Evolutionary conservation across 2,113 vertebrate species (phyloP).

Genomic region (Uria aalge): DNA sequence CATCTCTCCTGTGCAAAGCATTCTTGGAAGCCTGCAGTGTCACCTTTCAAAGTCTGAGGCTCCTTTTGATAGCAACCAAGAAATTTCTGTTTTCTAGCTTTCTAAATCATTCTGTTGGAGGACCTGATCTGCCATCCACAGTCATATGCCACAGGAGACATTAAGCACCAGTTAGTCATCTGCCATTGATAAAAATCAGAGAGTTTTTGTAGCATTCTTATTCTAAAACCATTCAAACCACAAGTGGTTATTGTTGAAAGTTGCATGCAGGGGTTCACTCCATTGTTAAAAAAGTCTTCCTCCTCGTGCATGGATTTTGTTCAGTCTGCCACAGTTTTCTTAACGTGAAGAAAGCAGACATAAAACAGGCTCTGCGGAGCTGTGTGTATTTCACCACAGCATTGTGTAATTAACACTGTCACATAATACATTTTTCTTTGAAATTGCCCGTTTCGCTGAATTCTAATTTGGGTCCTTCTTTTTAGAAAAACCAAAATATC

Average conservation of each 20-base stretch:
- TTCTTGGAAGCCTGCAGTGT: background rate
- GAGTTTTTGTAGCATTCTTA: background rate
- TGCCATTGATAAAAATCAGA: background rate
- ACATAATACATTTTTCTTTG: background rate
- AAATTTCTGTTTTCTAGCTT: background rate
- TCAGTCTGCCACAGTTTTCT: background rate
- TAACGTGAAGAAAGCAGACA: background rate
- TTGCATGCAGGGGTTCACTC: background rate
- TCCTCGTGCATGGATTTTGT: background rate
- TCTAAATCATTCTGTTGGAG: background rate
- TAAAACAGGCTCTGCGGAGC: background rate
- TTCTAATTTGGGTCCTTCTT: background rate
- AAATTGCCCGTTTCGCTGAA: background rate
- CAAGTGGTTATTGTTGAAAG: slow-evolving; percentile 2
- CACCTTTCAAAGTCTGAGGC: background rate
- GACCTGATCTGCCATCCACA: background rate
- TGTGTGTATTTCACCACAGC: background rate
- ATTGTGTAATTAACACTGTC: background rate
- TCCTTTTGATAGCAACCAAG: background rate
- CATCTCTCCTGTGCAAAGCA: background rate
- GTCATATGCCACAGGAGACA: background rate
- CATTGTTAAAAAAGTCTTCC: background rate
- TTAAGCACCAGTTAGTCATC: background rate
- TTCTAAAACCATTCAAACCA: background rate
- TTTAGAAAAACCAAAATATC: background rate